A percentile compares a stretch with the other conserved stretches of the same genome.
These are phyloP conservation scores for Scaptomyza montana DNA, from an alignment of 1,140 invertebrate species.

Conservation along the genomic window DNA sequence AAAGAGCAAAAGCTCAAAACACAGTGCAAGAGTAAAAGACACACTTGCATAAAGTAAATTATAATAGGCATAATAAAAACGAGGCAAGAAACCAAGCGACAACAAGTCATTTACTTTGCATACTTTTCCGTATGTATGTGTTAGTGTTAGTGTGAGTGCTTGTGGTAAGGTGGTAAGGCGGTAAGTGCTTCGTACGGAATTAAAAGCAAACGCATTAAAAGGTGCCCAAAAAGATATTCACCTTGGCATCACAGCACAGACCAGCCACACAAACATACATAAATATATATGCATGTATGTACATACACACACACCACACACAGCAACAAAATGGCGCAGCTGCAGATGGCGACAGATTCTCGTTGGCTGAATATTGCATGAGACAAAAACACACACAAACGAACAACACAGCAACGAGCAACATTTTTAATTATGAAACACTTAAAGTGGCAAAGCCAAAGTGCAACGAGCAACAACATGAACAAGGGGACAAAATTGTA, in stretches of 20 bases:
- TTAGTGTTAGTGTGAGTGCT: constrained; percentile 14
- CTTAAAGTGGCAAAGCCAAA: constrained; percentile 83
- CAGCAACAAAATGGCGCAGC: constrained; percentile 69
- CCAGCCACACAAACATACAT: too few species aligned
- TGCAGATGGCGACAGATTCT: constrained; percentile 61
- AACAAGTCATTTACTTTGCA: constrained; percentile 62
- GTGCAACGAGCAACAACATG: constrained; percentile 67
- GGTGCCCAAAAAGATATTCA: constrained; percentile 80
- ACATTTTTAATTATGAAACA: constrained; percentile 84
- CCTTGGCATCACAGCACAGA: constrained; percentile 59
- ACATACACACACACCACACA: background rate
- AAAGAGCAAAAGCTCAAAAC: background rate
- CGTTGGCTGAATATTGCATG: constrained; percentile 79
- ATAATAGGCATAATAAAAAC: constrained; percentile 81
- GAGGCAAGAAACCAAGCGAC: constrained; percentile 58
- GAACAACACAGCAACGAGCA: constrained; percentile 48
- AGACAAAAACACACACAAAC: constrained; percentile 27
- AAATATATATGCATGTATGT: too few species aligned
- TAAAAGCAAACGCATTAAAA: constrained; percentile 82
- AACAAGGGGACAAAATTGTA: background rate
- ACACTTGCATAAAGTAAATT: constrained; percentile 78
- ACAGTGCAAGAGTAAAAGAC: constrained; percentile 15
- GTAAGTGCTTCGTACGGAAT: constrained; percentile 75
- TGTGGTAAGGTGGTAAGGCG: constrained; percentile 63
- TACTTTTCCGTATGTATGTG: constrained; percentile 5